Base-by-base conservation (phyloP, 1,140 invertebrate species). In the Arctopsyche grandis region DNA sequence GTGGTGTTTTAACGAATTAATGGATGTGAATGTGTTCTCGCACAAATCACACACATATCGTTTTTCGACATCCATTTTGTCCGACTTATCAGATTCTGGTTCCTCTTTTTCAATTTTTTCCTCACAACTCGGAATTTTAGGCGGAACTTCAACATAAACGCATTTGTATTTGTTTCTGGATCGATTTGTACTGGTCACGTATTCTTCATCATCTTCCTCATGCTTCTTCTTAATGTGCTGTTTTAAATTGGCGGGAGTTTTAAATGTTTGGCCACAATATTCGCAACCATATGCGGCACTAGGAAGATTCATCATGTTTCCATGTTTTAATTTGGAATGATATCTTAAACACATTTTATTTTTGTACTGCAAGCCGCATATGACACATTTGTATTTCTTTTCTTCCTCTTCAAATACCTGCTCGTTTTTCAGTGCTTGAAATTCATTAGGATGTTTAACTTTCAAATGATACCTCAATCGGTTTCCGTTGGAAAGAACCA, bases 311-410 rank as follows among this genome's bases (percentile, higher is more conserved):
- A 16, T 19, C 16, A n/a, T 16, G 46, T 71, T 38, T 19, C 44
- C 69, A n/a, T 71, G 69, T 46, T 71, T 71, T n/a, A 71, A 7
- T 46, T 48, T 71, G 0, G 44, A 44, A 48, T 71, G 69, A 16
- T 71, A 71, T 71, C 69, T 12, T 38, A 71, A 12, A 22, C 69
- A 71, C 44, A 71, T 48, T 46, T 71, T 71, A 38, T 71, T 71
- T 46, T 71, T 71, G 16, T 71, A 71, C 12, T 48, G 69, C n/a
- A 71, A 22, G 5, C 69, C 69, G 21, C 69, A 71, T 16, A 71
- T 71, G 16, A 71, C 69, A n/a, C 69, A 71, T 46, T 44, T 44
- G 12, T 71, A 71, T 38, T 71, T 71, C 19, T 71, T 71, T 46
- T 46, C 69, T 19, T 44, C 69, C n/a, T 46, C 69, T 46, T 71